Evolutionary conservation across 2,113 vertebrate genomes (phyloP).

Genomic region (Sorex fumeus): DNA sequence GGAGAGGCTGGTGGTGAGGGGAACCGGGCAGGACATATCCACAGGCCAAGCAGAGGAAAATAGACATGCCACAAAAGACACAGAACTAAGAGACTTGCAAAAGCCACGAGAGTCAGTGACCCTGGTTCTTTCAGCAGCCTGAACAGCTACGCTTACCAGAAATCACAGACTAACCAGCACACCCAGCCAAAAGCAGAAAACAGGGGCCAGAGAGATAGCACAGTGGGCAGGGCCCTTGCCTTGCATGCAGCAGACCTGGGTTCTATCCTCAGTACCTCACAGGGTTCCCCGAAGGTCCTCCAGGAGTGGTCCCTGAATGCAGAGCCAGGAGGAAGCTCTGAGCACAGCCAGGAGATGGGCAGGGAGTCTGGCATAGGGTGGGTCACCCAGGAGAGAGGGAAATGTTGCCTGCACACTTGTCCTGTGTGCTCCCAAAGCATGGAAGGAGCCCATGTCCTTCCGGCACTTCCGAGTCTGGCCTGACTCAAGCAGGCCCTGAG

Average conservation of each 20-base stretch:
- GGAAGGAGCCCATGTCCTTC: background rate
- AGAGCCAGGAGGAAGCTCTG: background rate
- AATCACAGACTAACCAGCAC: background rate
- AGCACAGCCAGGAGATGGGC: background rate
- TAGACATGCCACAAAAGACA: background rate
- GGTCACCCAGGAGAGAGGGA: background rate
- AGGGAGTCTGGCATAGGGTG: background rate
- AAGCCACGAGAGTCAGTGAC: conserved; percentile 26
- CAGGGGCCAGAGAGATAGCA: too few relatives aligned
- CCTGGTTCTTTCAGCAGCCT: conserved; percentile 41
- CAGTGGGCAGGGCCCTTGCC: too few relatives aligned
- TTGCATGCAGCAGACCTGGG: background rate
- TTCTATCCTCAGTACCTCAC: background rate
- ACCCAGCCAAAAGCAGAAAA: too few relatives aligned
- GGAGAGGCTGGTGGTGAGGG: background rate
- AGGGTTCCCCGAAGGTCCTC: too few relatives aligned
- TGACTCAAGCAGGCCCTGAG: background rate
- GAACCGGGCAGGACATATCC: background rate
- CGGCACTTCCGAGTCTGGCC: background rate
- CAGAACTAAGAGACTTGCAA: background rate
- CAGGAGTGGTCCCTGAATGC: too few relatives aligned
- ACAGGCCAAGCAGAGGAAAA: background rate
- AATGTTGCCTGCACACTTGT: background rate
- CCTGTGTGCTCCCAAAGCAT: background rate
- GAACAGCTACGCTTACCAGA: background rate